Conservation (phyloP, 2,797 vertebrate genomes). For the Phataginus tetradactyla region DNA sequence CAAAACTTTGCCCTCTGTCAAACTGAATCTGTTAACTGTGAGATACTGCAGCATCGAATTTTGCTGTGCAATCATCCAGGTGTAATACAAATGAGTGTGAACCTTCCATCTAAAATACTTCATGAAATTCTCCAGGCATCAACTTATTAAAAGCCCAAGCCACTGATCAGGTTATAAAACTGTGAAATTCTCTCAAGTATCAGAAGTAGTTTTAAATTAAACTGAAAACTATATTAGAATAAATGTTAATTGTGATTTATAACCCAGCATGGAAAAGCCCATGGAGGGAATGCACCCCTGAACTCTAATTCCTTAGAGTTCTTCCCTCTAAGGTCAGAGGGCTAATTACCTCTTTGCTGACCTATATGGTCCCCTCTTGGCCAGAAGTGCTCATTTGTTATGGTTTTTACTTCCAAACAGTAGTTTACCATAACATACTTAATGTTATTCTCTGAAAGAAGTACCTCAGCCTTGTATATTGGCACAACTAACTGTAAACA, state of each 20-base stretch:
- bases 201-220: constrained; percentile 39
- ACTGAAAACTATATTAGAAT: neutral
- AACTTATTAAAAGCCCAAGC: constrained; percentile 17
- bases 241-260: neutral
- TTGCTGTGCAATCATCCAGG: neutral
- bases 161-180: neutral
- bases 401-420: constrained; percentile 44
- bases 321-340: constrained; percentile 16
- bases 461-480: constrained; percentile 39
- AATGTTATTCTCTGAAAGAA: constrained; percentile 59
- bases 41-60: neutral
- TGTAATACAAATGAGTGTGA: neutral
- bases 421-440: constrained; percentile 37
- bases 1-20: neutral
- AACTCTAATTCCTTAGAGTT: neutral
- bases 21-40: neutral
- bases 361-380: fast-evolving
- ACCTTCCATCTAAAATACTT: neutral
- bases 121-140: neutral
- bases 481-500: constrained; percentile 58
- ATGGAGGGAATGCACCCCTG: neutral
- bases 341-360: neutral
- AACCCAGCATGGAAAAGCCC: neutral
- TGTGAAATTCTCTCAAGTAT: neutral
- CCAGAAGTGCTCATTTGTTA: neutral